A percentile compares a stretch with the other conserved stretches of the same genome.
Evolutionary conservation across 2,113 vertebrate species (phyloP).

Genomic region (Colistium nudipinnis): DNA sequence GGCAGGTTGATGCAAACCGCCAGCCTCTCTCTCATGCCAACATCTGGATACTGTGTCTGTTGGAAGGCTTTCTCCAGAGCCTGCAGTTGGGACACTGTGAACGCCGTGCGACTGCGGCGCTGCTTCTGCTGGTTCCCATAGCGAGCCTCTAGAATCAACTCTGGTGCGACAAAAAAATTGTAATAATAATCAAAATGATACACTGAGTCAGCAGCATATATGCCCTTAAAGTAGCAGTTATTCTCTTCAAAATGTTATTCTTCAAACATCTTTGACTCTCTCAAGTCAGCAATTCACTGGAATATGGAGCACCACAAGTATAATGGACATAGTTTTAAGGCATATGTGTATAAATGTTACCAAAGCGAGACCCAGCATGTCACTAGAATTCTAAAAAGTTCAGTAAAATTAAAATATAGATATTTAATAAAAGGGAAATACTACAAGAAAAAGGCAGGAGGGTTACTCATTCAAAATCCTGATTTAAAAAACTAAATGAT

Average conservation of each 20-base stretch:
- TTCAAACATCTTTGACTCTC: no score
- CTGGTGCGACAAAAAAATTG: slow-evolving; percentile 52
- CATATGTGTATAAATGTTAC: background rate
- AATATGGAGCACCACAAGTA: background rate
- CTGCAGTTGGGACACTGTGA: slow-evolving; percentile 82
- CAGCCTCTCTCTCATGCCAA: slow-evolving; percentile 83
- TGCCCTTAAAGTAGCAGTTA: no score
- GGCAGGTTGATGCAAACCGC: slow-evolving; percentile 84
- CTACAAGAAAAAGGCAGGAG: background rate
- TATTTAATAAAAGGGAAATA: background rate
- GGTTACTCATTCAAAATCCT: background rate
- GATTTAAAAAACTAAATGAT: background rate
- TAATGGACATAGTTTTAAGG: background rate
- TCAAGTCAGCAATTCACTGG: no score
- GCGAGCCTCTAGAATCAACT: slow-evolving; percentile 82
- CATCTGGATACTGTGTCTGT: slow-evolving; percentile 85
- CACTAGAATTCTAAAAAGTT: background rate
- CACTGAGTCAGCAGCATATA: background rate
- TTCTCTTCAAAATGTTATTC: no score
- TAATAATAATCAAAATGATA: background rate
- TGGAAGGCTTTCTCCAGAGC: slow-evolving; percentile 85
- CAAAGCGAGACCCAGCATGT: background rate
- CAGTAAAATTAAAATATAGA: background rate
- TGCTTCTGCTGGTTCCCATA: slow-evolving; percentile 84
- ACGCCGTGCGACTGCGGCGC: slow-evolving; percentile 83